Percentiles rank a stretch among this genome's conserved stretches.
phyloP scores from a whole-genome alignment of 2,797 vertebrate species.

The Brachymystax lenok region DNA sequence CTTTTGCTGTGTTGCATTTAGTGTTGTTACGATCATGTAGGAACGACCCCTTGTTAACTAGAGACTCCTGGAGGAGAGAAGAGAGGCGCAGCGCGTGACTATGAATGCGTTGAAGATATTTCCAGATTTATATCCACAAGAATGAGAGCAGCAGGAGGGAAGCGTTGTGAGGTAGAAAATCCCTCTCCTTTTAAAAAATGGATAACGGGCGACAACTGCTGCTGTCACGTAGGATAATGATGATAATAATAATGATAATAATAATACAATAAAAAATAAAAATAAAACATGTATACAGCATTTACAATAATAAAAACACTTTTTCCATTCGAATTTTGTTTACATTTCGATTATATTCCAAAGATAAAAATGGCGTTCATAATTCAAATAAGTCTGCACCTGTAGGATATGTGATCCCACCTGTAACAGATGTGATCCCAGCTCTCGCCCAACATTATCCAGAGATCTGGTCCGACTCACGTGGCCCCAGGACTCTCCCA shows the following conservation, averaged over 20 bases:
- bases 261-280: not conserved
- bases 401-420: conserved; percentile 63
- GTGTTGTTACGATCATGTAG: conserved; percentile 3
- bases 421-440: conserved; percentile 96
- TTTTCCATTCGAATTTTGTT: not conserved
- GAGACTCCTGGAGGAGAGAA: not conserved
- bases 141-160: conserved; percentile 62
- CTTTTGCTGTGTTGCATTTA: not conserved
- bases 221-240: conserved; percentile 5
- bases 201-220: not conserved
- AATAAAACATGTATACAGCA: conserved; percentile 1
- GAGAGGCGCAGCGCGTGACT: conserved; percentile 62
- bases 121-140: conserved; percentile 48
- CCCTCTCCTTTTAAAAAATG: conserved; percentile 14
- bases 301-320: conserved; percentile 8
- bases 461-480: conserved; percentile 85
- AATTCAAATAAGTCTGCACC: not conserved
- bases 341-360: not conserved
- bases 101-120: conserved; percentile 69
- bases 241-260: conserved; percentile 17
- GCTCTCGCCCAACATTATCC: conserved; percentile 90
- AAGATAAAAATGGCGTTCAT: not conserved
- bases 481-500: conserved; percentile 96
- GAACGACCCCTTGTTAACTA: conserved; percentile 5
- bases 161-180: conserved; percentile 44